Evolutionary conservation across 1,140 invertebrate species (phyloP).

Genomic region (Procambarus virginalis): DNA sequence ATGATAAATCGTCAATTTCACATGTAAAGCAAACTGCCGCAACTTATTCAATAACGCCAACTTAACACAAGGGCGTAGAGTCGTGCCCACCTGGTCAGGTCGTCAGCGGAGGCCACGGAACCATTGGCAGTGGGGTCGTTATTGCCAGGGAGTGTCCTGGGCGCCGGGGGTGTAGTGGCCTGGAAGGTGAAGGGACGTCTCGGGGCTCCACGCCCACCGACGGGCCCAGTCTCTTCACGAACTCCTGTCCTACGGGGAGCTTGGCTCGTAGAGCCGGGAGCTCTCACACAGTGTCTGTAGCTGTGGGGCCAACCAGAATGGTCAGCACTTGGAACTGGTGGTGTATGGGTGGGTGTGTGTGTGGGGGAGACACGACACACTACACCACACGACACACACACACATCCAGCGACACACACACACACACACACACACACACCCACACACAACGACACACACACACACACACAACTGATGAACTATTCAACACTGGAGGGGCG

Average conservation of each 20-base stretch:
- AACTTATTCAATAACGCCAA: no score
- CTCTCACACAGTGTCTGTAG: slow-evolving; percentile 77
- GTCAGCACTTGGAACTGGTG: neutral
- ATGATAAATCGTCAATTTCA: no score
- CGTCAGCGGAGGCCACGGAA: slow-evolving; percentile 48
- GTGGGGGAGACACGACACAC: no score
- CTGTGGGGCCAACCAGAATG: slow-evolving; percentile 71
- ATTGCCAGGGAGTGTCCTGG: neutral
- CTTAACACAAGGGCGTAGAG: no score
- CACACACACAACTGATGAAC: no score
- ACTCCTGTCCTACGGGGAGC: slow-evolving; percentile 77
- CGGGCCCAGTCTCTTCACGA: slow-evolving; percentile 74
- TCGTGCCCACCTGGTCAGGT: slow-evolving; percentile 29
- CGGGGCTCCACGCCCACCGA: slow-evolving; percentile 29
- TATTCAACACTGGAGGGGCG: no score
- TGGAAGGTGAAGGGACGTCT: slow-evolving; percentile 76
- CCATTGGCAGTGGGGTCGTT: slow-evolving; percentile 50
- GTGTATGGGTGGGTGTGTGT: no score
- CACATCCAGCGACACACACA: no score
- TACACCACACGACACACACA: no score
- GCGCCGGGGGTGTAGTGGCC: slow-evolving; percentile 72
- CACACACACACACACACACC: no score
- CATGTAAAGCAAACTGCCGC: no score
- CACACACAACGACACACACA: no score
- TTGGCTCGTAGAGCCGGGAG: slow-evolving; percentile 77